Evolutionary conservation across 2,113 vertebrate species (phyloP), one percentile per base, ranked within the genome.

Genomic region (Deroptyus accipitrinus): DNA sequence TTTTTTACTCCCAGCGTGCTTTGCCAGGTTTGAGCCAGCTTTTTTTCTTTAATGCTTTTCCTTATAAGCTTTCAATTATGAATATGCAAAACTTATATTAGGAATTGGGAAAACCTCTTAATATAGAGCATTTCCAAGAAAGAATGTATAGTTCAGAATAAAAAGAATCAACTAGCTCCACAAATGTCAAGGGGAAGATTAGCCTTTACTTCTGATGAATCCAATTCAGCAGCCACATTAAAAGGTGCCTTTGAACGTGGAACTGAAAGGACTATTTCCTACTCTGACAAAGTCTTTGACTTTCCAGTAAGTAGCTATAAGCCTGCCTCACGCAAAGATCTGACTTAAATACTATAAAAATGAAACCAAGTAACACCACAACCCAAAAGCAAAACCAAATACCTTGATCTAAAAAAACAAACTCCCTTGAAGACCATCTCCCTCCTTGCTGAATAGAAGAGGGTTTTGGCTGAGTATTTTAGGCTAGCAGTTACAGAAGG

Each of bases 101-200:
- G 14, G 24, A 74, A 70, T 39, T 1, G 4, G 39, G 33, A 54
- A 91, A 89, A 69, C 0, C 46, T 81, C 61, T 74, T 74, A 44
- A 59, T 88, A 73, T 18, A 41, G 90, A 88, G 27, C 18, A 63
- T 66, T 94, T 92, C 80, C 80, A 91, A 51, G 68, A 90, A 97
- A 86, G 63, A 55, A 67, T 89, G 69, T 39, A 54, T 54, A 66
- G 80, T 51, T 88, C 64, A 81, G 68, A 86, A 85, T 24, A 85
- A 59, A 74, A 81, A 35, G 86, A 92, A 96, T 92, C 88, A 94
- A 80, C 74, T 54, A 88, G 48, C 54, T 81, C 30, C 0, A 1
- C 67, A 86, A 96, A 94, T 92, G 83, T 95, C 86, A 94, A 91
- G 61, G 64, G 83, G 66, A 95, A 90, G 76, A 92, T 96, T 87